Conservation (phyloP, 2,113 vertebrate genomes). For the Chrysochloris asiatica region DNA sequence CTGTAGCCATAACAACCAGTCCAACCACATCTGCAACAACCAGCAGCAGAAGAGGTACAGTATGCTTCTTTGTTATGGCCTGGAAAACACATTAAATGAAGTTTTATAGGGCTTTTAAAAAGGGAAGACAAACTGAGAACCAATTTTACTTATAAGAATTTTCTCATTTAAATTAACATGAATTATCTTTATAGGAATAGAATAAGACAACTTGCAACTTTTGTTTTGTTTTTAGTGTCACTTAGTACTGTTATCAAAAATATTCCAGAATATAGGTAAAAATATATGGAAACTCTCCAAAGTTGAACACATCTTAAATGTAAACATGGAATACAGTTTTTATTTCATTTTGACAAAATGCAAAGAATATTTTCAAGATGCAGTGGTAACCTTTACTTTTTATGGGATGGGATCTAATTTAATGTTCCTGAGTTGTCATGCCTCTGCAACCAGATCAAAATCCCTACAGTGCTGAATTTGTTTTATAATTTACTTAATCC, state of each 20-base stretch:
- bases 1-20: slow-evolving; percentile 92
- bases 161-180: slow-evolving; percentile 41
- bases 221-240: slow-evolving; percentile 35
- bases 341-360: background rate
- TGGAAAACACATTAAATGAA: slow-evolving; percentile 75
- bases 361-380: slow-evolving; percentile 7
- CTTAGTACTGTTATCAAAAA: background rate
- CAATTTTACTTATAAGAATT: slow-evolving; percentile 35
- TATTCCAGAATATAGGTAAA: background rate
- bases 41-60: slow-evolving; percentile 94
- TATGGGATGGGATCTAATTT: background rate
- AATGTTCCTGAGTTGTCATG: slow-evolving; percentile 3
- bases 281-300: background rate
- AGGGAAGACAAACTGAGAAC: slow-evolving; percentile 34
- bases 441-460: background rate
- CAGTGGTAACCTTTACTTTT: background rate
- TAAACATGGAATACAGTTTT: background rate
- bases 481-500: background rate
- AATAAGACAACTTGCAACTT: slow-evolving; percentile 63
- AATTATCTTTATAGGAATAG: slow-evolving; percentile 47
- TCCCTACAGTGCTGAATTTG: background rate
- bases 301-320: background rate
- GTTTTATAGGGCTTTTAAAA: slow-evolving; percentile 23
- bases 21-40: slow-evolving; percentile 92
- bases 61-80: slow-evolving; percentile 89